These are phyloP conservation scores for Urocitellus parryii DNA, from an alignment of 2,113 vertebrate genomes.

Conservation along the genomic window DNA sequence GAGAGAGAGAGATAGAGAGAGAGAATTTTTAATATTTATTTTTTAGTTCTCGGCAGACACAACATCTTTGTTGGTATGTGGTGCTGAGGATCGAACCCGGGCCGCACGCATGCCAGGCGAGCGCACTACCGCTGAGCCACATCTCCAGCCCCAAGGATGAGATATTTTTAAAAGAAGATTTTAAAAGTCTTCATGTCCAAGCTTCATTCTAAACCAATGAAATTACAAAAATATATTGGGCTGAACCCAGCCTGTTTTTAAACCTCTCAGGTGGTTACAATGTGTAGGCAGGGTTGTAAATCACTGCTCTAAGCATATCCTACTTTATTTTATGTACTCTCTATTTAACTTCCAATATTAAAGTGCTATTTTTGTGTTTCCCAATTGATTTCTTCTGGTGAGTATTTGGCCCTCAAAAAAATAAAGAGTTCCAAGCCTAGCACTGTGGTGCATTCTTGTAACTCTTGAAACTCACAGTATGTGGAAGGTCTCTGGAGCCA, in stretches of 20 bases:
- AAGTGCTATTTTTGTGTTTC: not conserved
- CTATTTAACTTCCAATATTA: not conserved
- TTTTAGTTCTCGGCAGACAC: too few species aligned
- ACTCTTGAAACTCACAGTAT: too few species aligned
- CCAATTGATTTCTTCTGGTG: not conserved
- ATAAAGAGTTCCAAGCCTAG: not conserved
- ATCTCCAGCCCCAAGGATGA: too few species aligned
- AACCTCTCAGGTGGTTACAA: not conserved
- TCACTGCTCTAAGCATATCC: too few species aligned
- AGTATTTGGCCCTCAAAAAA: not conserved
- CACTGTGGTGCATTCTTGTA: too few species aligned
- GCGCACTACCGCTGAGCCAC: too few species aligned
- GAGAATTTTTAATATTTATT: too few species aligned
- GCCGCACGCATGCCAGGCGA: too few species aligned
- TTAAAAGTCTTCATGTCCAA: not conserved
- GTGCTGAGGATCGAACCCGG: too few species aligned
- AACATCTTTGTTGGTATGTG: too few species aligned
- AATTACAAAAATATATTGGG: not conserved
- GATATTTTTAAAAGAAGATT: not conserved
- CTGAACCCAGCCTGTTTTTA: not conserved
- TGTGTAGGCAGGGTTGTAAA: fast-evolving
- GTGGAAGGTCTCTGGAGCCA: not conserved
- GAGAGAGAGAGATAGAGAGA: too few species aligned
- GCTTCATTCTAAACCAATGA: not conserved
- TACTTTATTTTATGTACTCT: fast-evolving